Conservation (phyloP, 2,888 invertebrate species). For the Agrochola lota region DNA sequence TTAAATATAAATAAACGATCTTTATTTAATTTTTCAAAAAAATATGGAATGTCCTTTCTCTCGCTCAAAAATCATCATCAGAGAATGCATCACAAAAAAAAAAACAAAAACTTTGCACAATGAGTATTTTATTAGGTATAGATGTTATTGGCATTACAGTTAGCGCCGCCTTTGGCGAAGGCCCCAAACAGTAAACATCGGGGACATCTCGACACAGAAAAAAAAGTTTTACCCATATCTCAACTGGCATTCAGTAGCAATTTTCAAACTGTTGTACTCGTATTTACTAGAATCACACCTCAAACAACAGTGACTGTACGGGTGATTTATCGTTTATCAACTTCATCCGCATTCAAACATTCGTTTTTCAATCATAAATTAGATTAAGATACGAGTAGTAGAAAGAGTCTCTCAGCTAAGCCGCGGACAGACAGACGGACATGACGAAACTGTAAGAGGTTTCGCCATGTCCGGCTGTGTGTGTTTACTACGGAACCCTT, state of each 20-base stretch:
- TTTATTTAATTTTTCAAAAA: background rate
- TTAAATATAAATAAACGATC: no score
- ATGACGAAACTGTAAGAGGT: no score
- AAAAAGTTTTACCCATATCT: constrained; percentile 48
- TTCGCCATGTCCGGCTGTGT: no score
- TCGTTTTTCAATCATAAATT: constrained; percentile 81
- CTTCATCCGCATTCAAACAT: constrained; percentile 57
- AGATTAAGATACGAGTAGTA: no score
- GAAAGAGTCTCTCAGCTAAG: no score
- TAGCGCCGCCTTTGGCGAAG: constrained; percentile 65
- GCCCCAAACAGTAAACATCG: constrained; percentile 72
- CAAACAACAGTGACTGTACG: constrained; percentile 29
- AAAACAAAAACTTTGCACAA: constrained; percentile 22
- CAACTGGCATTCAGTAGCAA: constrained; percentile 56
- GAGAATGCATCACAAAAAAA: background rate
- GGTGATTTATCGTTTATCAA: constrained; percentile 64
- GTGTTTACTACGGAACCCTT: no score
- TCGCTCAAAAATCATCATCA: background rate
- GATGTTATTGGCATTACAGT: constrained; percentile 64
- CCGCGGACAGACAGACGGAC: no score
- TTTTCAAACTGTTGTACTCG: constrained; percentile 45
- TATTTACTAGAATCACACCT: constrained; percentile 41
- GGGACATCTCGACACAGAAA: constrained; percentile 69
- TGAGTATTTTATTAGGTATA: constrained; percentile 6
- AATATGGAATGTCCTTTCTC: background rate